Conservation (phyloP, 2,113 vertebrate genomes). For the Oophaga pumilio region DNA sequence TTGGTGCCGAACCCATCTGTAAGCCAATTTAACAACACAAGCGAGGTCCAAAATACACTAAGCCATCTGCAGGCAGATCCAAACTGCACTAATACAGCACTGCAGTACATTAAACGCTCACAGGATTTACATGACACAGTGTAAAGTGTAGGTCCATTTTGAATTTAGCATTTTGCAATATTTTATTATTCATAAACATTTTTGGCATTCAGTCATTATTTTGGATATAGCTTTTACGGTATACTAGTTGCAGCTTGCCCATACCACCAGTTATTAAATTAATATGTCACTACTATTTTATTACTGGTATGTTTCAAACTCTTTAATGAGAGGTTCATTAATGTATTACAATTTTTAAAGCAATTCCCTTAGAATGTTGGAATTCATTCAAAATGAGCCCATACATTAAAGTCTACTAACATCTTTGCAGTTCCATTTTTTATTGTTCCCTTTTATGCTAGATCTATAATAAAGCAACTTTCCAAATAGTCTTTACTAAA, state of each 20-base stretch:
- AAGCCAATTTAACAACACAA: slow-evolving; percentile 35
- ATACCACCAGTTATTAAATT: neutral
- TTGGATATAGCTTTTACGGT: neutral
- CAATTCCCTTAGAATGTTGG: neutral
- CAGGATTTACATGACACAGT: neutral
- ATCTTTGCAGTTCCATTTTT: neutral
- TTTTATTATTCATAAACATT: neutral
- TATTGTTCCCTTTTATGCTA: neutral
- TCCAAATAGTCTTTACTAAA: too few relatives aligned
- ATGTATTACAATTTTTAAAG: neutral
- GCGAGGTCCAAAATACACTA: slow-evolving; percentile 1
- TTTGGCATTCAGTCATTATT: too few relatives aligned
- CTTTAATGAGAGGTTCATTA: neutral
- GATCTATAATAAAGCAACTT: too few relatives aligned
- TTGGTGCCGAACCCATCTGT: slow-evolving; percentile 9
- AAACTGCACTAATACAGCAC: neutral
- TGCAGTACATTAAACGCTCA: neutral
- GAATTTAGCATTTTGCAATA: neutral
- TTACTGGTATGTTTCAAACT: neutral
- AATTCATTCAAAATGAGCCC: neutral
- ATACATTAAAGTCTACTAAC: neutral
- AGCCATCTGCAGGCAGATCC: slow-evolving; percentile 35
- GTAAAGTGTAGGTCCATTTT: neutral
- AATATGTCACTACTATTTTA: neutral
- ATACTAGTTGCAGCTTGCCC: neutral